These are phyloP conservation scores for Syngnathoides biaculeatus DNA, from an alignment of 2,113 vertebrate genomes.

Conservation along the genomic window DNA sequence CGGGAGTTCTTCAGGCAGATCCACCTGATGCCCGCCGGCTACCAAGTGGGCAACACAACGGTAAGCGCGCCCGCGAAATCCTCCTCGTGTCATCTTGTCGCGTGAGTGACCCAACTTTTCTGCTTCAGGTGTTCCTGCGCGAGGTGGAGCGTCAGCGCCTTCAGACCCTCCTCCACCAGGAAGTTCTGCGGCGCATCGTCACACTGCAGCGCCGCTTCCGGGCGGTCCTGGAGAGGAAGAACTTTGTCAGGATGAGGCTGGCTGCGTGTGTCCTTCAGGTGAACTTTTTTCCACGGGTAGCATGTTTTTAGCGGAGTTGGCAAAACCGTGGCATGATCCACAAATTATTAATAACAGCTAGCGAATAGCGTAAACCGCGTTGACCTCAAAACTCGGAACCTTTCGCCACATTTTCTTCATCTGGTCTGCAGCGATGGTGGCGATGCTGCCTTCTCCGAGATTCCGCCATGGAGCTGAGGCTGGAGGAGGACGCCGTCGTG, in stretches of 20 bases:
- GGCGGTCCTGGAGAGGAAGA: constrained; percentile 80
- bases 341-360: neutral
- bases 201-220: constrained; percentile 86
- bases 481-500: constrained; percentile 69
- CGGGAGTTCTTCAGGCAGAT: constrained; percentile 82
- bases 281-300: neutral
- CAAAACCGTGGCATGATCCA: neutral
- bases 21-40: constrained; percentile 80
- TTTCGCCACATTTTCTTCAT: neutral
- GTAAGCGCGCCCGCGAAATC: constrained; percentile 59
- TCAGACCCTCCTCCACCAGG: constrained; percentile 87
- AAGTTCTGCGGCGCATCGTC: constrained; percentile 84
- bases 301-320: neutral
- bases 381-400: neutral
- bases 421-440: constrained; percentile 80
- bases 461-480: constrained; percentile 35
- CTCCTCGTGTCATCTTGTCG: neutral
- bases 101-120: neutral
- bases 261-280: constrained; percentile 83
- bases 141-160: constrained; percentile 86
- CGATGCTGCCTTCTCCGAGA: constrained; percentile 69
- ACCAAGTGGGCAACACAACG: constrained; percentile 94
- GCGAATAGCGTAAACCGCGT: too few relatives aligned
- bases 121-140: constrained; percentile 85
- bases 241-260: constrained; percentile 78